Conservation (phyloP, 1,140 invertebrate species). For the Euura saliciscinereae region DNA sequence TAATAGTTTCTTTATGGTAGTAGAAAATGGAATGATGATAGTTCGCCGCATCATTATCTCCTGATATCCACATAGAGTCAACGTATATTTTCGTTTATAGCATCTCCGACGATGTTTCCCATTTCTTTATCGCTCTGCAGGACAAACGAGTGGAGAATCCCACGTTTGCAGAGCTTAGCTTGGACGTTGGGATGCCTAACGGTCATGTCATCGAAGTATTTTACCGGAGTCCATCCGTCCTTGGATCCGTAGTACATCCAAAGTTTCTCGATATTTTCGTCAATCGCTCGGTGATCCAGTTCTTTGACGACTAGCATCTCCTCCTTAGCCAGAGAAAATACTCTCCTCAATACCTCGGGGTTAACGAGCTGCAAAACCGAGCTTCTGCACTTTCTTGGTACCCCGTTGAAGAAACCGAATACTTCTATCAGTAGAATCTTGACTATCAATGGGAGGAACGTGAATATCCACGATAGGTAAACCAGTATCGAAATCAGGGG, state of each 20-base stretch:
- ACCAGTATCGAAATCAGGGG: constrained; percentile 63
- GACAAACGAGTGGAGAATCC: constrained; percentile 79
- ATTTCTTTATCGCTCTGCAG: constrained; percentile 67
- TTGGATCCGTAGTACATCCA: constrained; percentile 77
- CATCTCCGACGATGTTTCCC: constrained; percentile 64
- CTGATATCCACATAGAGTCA: too few species aligned
- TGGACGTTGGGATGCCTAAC: constrained; percentile 66
- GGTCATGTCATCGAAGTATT: constrained; percentile 69
- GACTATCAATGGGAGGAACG: constrained; percentile 63
- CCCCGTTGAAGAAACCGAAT: constrained; percentile 58
- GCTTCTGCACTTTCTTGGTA: constrained; percentile 51
- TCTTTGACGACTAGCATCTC: constrained; percentile 69
- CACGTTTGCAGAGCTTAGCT: constrained; percentile 68
- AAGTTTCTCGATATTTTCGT: constrained; percentile 64
- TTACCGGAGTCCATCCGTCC: constrained; percentile 78
- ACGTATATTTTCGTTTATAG: constrained; percentile 54
- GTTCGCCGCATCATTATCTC: neutral
- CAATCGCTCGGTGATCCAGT: constrained; percentile 62
- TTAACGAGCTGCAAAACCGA: constrained; percentile 62
- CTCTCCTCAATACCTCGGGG: constrained; percentile 58
- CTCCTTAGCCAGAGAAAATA: constrained; percentile 67
- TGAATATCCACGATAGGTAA: constrained; percentile 65
- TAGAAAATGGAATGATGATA: neutral
- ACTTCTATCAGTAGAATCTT: constrained; percentile 58
- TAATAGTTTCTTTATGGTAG: neutral